Evolutionary conservation across 37 sponge, comb jelly and placozoan genomes (phyloP).

Genomic region (Diacarnus erythraeanus): DNA sequence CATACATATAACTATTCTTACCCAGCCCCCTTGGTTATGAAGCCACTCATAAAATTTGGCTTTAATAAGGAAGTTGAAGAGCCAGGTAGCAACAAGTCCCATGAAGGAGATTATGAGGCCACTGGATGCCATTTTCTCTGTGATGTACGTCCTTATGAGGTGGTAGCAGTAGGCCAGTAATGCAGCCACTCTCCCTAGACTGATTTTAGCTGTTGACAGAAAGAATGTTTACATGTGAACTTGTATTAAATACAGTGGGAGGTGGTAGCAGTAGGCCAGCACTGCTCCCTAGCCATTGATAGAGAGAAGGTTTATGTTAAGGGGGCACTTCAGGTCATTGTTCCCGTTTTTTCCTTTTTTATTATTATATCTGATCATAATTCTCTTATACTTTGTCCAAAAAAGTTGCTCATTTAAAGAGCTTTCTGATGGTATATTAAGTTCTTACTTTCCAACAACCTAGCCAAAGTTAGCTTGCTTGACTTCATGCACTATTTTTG

Average conservation of each 20-base stretch:
- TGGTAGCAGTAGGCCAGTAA: conserved; percentile 55
- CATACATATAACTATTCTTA: too few species aligned
- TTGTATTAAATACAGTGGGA: too few species aligned
- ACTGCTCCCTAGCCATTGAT: too few species aligned
- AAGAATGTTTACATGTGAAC: too few species aligned
- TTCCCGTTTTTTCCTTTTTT: not conserved
- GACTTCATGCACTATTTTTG: too few species aligned
- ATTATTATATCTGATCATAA: not conserved
- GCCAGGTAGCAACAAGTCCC: conserved; percentile 37
- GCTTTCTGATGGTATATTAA: too few species aligned
- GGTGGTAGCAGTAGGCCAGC: not conserved
- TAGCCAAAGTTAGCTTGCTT: too few species aligned
- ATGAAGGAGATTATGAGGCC: conserved; percentile 21
- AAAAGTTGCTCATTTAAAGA: too few species aligned
- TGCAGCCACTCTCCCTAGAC: conserved; percentile 50
- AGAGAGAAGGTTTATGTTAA: too few species aligned
- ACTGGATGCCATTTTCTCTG: not conserved
- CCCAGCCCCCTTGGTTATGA: conserved; percentile 56
- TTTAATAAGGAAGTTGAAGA: conserved; percentile 49
- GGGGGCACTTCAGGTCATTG: too few species aligned
- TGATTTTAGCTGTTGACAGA: conserved; percentile 43
- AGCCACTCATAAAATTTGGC: conserved; percentile 69
- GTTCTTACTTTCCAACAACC: too few species aligned
- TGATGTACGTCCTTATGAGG: conserved; percentile 43
- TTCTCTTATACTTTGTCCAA: too few species aligned